Percentiles rank a stretch among this genome's conserved stretches.
Evolutionary conservation across 2,113 vertebrate genomes (phyloP).

Genomic region (Collichthys lucidus): DNA sequence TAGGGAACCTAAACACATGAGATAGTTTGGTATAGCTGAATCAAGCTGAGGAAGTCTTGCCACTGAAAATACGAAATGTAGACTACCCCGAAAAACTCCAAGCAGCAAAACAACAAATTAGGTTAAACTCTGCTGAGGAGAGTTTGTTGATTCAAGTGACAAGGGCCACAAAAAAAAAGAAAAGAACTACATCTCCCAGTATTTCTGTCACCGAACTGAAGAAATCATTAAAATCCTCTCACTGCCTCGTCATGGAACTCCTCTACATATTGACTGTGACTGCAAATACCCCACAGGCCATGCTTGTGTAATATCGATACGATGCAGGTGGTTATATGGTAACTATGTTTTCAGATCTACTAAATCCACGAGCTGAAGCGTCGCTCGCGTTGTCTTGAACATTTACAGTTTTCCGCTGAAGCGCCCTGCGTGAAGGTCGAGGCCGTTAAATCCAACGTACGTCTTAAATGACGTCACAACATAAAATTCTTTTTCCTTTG

Average conservation of each 20-base stretch:
- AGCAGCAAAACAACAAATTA: not conserved
- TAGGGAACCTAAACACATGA: no score
- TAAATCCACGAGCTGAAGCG: not conserved
- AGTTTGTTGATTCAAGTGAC: no score
- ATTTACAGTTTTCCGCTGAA: not conserved
- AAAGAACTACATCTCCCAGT: not conserved
- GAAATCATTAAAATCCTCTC: not conserved
- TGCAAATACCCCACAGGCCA: not conserved
- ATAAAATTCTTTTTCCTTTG: not conserved
- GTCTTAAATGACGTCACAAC: not conserved
- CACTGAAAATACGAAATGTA: no score
- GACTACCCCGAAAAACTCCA: no score
- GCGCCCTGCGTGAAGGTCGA: not conserved
- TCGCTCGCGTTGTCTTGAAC: conserved; percentile 3
- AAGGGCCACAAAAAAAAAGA: no score
- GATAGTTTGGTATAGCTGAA: no score
- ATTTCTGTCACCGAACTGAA: not conserved
- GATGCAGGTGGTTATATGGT: conserved; percentile 25
- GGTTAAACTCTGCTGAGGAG: not conserved
- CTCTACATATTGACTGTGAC: not conserved
- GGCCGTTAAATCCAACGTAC: not conserved
- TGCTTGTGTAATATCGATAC: not conserved
- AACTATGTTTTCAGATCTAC: conserved; percentile 5
- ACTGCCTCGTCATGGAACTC: not conserved
- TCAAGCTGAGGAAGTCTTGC: no score